phyloP scores from a whole-genome alignment of 64 coral and sea anemone genomes.

The Platygyra sinensis region DNA sequence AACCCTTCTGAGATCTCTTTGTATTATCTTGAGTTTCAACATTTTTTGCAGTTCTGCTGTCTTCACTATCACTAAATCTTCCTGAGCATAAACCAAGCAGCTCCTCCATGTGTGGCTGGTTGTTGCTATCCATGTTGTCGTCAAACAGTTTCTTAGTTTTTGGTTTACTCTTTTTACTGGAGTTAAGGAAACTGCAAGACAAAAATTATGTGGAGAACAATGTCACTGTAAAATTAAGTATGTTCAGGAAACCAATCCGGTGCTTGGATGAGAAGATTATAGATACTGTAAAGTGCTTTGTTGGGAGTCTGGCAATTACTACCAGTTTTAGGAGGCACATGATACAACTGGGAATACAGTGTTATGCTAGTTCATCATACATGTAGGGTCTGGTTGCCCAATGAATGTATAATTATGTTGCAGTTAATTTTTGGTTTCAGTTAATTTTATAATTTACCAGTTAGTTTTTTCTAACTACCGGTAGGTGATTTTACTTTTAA shows the following conservation, averaged over 20 bases:
- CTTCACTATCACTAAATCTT: conserved; percentile 54
- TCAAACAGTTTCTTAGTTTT: conserved; percentile 56
- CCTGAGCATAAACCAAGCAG: conserved; percentile 94
- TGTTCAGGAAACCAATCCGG: background rate
- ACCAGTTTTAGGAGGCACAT: no score
- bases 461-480: no score
- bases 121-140: background rate
- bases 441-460: no score
- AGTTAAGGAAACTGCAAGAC: conserved; percentile 25
- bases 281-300: no score
- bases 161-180: conserved; percentile 57
- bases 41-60: background rate
- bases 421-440: no score
- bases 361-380: no score
- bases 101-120: conserved; percentile 74
- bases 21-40: background rate
- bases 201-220: background rate
- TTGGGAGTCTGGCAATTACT: no score
- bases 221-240: background rate
- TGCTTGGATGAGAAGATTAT: no score
- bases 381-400: no score
- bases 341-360: no score
- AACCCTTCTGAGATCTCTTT: background rate
- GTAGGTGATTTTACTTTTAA: no score
- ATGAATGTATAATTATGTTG: no score